Percentiles rank a stretch among this genome's conserved stretches.
Evolutionary conservation across 2,797 vertebrate species (phyloP).

Genomic region (Ctenopoma multispine): DNA sequence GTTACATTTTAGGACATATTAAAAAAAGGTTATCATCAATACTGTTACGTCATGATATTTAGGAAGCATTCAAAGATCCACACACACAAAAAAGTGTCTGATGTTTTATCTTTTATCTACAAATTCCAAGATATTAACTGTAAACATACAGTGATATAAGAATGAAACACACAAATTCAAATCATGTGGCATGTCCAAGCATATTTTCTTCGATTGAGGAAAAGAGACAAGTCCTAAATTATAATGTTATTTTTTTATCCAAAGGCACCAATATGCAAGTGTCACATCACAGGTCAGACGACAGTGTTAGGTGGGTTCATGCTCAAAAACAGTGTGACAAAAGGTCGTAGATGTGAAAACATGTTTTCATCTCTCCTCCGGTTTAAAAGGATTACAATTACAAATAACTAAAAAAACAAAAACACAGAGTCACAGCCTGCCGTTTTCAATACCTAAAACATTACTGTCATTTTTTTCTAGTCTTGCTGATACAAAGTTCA

Average conservation of each 20-base stretch:
- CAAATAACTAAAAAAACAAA: too few species aligned
- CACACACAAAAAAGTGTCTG: not conserved
- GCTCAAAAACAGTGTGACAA: not conserved
- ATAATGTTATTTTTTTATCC: not conserved
- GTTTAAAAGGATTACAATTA: not conserved
- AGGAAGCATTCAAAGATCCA: not conserved
- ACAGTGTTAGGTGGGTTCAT: not conserved
- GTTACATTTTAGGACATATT: too few species aligned
- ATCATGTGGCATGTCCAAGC: too few species aligned
- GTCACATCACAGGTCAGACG: conserved; percentile 22
- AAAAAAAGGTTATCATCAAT: too few species aligned
- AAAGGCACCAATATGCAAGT: not conserved
- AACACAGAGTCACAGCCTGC: conserved; percentile 6
- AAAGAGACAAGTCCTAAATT: too few species aligned
- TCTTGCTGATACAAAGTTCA: not conserved
- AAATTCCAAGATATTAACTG: conserved; percentile 1
- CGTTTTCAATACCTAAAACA: not conserved
- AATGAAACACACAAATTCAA: not conserved
- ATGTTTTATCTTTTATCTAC: conserved; percentile 7
- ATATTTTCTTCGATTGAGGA: too few species aligned
- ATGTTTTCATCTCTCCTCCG: not conserved
- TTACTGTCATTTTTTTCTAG: not conserved
- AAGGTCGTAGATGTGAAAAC: too few species aligned
- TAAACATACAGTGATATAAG: conserved; percentile 3
- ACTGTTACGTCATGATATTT: not conserved